Percentiles rank a stretch among this genome's conserved stretches.
Evolutionary conservation across 1,140 invertebrate genomes (phyloP).

Genomic region (Coboldia fuscipes): DNA sequence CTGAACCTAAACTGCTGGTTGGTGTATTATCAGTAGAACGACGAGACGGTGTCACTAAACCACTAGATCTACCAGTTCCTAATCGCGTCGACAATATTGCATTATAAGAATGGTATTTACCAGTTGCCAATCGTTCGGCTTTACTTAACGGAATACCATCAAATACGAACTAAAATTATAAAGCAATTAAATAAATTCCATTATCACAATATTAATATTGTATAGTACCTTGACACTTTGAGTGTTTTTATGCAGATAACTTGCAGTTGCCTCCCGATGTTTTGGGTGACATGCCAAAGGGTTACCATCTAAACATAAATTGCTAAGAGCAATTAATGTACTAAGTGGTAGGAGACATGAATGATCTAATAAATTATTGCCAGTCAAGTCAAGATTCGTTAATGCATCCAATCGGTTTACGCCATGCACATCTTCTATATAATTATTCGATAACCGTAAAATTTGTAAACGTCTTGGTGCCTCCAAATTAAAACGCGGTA

Average conservation of each 20-base stretch:
- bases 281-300: conserved; percentile 33
- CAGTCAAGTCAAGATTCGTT: conserved; percentile 32
- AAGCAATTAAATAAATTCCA: conserved; percentile 9
- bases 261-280: conserved; percentile 28
- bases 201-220: too few relatives aligned
- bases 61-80: conserved; percentile 1
- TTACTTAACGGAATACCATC: conserved; percentile 28
- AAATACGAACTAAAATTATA: conserved; percentile 25
- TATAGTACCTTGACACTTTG: conserved; percentile 22
- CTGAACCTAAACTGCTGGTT: conserved; percentile 13
- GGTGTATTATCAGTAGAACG: conserved; percentile 7
- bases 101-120: conserved; percentile 13
- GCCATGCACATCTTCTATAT: conserved; percentile 23
- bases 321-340: conserved; percentile 27
- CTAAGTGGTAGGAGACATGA: conserved; percentile 27
- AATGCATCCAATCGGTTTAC: conserved; percentile 28
- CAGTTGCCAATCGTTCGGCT: conserved; percentile 24
- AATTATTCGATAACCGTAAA: conserved; percentile 32
- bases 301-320: conserved; percentile 33
- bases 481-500: conserved; percentile 29
- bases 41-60: conserved; percentile 1
- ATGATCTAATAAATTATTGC: conserved; percentile 39
- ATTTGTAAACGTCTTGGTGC: conserved; percentile 24
- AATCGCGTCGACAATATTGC: conserved; percentile 2
- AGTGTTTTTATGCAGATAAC: conserved; percentile 31